Conservation (phyloP, 2,113 vertebrate species). For the Pithys albifrons region DNA sequence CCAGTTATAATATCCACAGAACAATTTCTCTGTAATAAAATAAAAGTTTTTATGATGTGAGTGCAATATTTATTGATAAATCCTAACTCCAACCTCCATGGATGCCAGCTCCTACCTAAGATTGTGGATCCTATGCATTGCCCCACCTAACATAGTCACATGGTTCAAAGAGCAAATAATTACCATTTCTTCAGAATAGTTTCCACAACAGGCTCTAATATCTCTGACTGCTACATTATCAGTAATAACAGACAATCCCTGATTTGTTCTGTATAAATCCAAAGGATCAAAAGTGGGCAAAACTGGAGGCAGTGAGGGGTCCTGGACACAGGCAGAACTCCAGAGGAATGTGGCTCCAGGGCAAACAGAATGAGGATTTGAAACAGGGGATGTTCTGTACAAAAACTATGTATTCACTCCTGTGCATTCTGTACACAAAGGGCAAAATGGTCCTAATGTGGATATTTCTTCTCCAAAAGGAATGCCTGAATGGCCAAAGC, state of each 20-base stretch:
- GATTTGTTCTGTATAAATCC: not conserved
- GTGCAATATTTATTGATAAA: not conserved
- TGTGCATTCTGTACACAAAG: not conserved
- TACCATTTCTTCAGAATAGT: not conserved
- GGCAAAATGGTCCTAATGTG: not conserved
- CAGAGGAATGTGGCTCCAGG: not conserved
- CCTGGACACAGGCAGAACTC: not conserved
- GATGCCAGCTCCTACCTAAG: not conserved
- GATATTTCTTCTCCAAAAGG: not conserved
- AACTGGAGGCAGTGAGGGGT: not conserved
- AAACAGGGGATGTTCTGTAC: not conserved
- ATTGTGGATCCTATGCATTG: not conserved
- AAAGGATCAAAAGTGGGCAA: not conserved
- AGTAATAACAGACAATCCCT: not conserved
- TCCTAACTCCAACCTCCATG: not conserved
- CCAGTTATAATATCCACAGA: not conserved
- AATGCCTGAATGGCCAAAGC: not conserved
- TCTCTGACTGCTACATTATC: not conserved
- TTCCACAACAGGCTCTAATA: not conserved
- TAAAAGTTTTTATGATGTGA: not conserved
- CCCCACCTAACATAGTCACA: not conserved
- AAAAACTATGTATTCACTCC: not conserved
- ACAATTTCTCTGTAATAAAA: not conserved
- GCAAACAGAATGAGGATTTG: not conserved
- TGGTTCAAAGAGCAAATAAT: not conserved